Evolutionary conservation across 1,140 invertebrate genomes (phyloP).

Genomic region (Forficula auricularia): DNA sequence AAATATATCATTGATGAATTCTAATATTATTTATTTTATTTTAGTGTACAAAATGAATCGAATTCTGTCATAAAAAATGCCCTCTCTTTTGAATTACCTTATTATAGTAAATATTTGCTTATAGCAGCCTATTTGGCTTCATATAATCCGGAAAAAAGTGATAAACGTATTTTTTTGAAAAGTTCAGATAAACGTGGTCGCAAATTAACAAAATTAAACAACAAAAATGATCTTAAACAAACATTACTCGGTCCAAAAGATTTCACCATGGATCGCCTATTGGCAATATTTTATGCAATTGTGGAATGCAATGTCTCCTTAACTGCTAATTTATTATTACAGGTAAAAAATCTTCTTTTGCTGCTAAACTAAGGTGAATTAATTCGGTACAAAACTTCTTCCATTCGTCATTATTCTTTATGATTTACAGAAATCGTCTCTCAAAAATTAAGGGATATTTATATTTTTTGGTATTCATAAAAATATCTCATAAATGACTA

Average conservation of each 20-base stretch:
- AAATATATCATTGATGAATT: not conserved
- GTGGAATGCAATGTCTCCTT: slow-evolving; percentile 65
- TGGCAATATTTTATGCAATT: slow-evolving; percentile 85
- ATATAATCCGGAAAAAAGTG: slow-evolving; percentile 71
- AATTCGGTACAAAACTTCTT: no score
- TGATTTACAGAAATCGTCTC: no score
- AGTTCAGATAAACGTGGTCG: slow-evolving; percentile 43
- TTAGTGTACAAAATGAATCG: slow-evolving; percentile 18
- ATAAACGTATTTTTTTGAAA: slow-evolving; percentile 67
- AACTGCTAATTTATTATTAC: slow-evolving; percentile 62
- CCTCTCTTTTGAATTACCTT: slow-evolving; percentile 65
- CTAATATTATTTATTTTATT: slow-evolving; percentile 4
- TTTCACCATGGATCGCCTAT: slow-evolving; percentile 63
- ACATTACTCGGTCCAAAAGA: slow-evolving; percentile 48
- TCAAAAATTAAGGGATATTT: no score
- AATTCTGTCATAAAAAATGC: slow-evolving; percentile 35
- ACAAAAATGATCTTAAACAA: slow-evolving; percentile 18
- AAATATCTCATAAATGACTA: no score
- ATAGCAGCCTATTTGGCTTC: slow-evolving; percentile 81
- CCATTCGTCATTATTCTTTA: no score
- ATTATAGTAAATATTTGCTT: slow-evolving; percentile 71
- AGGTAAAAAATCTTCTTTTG: slow-evolving; percentile 32
- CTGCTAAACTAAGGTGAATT: no score
- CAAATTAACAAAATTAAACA: slow-evolving; percentile 34
- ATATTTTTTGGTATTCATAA: slow-evolving; percentile 10